phyloP scores from a whole-genome alignment of 2,888 invertebrate species.

The Machimus rusticus region DNA sequence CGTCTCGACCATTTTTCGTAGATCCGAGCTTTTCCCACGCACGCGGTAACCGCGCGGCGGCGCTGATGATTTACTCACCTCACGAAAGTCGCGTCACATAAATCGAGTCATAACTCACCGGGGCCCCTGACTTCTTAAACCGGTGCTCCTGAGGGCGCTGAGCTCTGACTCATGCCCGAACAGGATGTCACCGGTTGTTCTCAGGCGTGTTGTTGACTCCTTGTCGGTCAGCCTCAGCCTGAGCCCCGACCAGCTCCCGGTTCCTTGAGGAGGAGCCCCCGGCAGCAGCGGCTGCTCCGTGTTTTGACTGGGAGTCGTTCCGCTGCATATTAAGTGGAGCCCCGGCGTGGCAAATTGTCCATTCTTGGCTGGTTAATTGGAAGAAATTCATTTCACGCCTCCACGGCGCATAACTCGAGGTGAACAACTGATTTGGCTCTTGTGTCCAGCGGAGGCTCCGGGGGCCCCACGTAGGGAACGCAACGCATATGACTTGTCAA shows the following conservation, averaged over 20 bases:
- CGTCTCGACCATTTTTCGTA: neutral
- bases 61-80: conserved; percentile 38
- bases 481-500: neutral
- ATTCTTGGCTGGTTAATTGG: conserved; percentile 9
- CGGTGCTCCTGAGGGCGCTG: neutral
- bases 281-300: neutral
- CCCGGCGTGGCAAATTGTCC: conserved; percentile 6
- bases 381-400: conserved; percentile 30
- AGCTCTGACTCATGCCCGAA: conserved; percentile 25
- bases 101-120: conserved; percentile 41
- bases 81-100: conserved; percentile 41
- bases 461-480: neutral
- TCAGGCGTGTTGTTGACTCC: conserved; percentile 37
- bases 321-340: neutral
- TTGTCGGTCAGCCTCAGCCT: neutral
- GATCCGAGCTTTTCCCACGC: conserved; percentile 22
- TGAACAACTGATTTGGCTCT: neutral
- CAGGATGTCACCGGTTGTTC: conserved; percentile 33
- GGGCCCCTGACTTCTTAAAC: neutral
- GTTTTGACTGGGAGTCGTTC: conserved; percentile 20
- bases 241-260: neutral
- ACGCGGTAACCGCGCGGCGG: neutral
- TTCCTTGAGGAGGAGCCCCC: neutral
- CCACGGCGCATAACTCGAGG: conserved; percentile 20
- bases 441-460: neutral